phyloP scores from a whole-genome alignment of 2,113 vertebrate species.

The Ploceus nigricollis region DNA sequence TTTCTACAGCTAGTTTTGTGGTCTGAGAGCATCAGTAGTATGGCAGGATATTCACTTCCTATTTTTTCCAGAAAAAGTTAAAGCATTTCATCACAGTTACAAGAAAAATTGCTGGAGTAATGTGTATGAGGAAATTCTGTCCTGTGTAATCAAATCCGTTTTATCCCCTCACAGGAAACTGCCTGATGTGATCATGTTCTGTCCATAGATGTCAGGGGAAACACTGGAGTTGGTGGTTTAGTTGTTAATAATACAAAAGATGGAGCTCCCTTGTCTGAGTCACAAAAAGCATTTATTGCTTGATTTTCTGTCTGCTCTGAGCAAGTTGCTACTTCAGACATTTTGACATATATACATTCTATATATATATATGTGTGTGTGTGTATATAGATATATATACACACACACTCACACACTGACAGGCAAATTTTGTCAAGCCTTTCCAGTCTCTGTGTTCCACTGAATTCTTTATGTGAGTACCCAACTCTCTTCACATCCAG shows the following conservation, averaged over 20 bases:
- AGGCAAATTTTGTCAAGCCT: neutral
- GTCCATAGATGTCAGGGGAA: neutral
- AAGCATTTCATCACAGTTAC: neutral
- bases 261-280: neutral
- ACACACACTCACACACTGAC: neutral
- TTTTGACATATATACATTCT: neutral
- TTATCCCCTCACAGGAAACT: neutral
- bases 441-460: neutral
- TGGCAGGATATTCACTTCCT: neutral
- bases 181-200: neutral
- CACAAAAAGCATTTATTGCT: neutral
- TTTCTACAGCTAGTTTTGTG: neutral
- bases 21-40: neutral
- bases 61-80: neutral
- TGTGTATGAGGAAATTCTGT: neutral
- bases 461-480: neutral
- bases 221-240: neutral
- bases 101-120: neutral
- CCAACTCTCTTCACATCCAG: neutral
- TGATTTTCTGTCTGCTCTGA: neutral
- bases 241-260: neutral
- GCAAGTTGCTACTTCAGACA: neutral
- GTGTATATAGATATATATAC: too few species aligned
- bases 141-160: neutral
- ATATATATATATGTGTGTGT: too few species aligned